phyloP scores from a whole-genome alignment of 2,888 invertebrate species.

The Lomographa bimaculata region DNA sequence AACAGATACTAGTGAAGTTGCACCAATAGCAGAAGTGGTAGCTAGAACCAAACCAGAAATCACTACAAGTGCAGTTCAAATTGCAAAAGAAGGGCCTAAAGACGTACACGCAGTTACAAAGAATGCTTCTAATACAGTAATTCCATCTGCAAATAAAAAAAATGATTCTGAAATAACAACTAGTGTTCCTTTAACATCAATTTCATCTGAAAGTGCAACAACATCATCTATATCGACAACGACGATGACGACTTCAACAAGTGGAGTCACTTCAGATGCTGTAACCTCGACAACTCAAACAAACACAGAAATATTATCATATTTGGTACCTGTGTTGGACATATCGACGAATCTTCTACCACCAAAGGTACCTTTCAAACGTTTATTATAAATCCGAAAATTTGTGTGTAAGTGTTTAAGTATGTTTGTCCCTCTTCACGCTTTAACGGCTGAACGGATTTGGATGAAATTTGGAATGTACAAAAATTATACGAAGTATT shows the following conservation, averaged over 20 bases:
- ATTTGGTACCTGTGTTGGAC: conserved; percentile 1
- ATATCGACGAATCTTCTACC: conserved; percentile 12
- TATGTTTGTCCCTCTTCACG: too few relatives aligned
- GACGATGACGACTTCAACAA: neutral
- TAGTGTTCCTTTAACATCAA: too few relatives aligned
- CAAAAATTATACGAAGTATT: too few relatives aligned
- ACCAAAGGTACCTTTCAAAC: conserved; percentile 19
- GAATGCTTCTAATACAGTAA: too few relatives aligned
- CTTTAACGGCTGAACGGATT: too few relatives aligned
- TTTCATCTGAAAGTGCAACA: neutral
- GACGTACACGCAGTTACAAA: neutral
- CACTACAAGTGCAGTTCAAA: neutral
- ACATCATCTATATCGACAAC: neutral
- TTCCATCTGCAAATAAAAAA: too few relatives aligned
- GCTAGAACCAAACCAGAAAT: too few relatives aligned
- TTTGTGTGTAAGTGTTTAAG: neutral
- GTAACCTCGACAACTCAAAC: neutral
- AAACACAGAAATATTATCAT: neutral
- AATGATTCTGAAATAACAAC: neutral
- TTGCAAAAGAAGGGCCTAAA: neutral
- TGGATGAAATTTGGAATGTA: too few relatives aligned
- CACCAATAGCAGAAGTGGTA: neutral
- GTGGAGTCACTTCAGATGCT: neutral
- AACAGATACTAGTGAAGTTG: neutral
- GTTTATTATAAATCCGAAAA: too few relatives aligned